These are phyloP conservation scores for Amitus sp. DNA, from an alignment of 2,888 invertebrate genomes.

Conservation along the genomic window DNA sequence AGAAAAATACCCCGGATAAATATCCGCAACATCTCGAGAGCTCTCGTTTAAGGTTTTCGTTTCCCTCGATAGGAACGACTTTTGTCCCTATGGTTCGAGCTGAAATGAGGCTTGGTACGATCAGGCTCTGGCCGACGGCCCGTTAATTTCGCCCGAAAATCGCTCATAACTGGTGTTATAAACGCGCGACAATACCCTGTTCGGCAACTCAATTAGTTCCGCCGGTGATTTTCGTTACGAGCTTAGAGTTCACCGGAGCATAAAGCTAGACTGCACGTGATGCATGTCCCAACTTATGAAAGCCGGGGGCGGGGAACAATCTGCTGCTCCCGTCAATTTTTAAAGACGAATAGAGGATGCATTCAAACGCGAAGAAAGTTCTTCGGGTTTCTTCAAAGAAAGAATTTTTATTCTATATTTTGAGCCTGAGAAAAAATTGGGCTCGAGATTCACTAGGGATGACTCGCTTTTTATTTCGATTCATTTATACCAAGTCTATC, in stretches of 20 bases:
- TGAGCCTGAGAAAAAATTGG: no score
- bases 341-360: no score
- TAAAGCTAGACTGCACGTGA: constrained; percentile 35
- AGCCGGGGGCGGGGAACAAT: no score
- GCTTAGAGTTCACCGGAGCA: constrained; percentile 35
- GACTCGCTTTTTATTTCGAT: no score
- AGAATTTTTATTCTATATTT: no score
- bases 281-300: constrained; percentile 24
- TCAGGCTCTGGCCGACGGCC: no score
- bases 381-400: no score
- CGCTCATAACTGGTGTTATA: constrained; percentile 34
- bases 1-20: constrained; percentile 4
- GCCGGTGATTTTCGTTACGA: constrained; percentile 40
- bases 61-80: neutral
- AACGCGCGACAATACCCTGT: constrained; percentile 38
- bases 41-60: neutral
- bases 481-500: no score
- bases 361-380: no score
- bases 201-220: constrained; percentile 41
- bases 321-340: no score
- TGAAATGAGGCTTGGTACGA: neutral
- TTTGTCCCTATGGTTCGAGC: neutral
- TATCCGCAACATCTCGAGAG: constrained; percentile 2
- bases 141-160: constrained; percentile 33
- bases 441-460: no score